Evolutionary conservation across 2,113 vertebrate genomes (phyloP).

Genomic region (Lepus americanus): DNA sequence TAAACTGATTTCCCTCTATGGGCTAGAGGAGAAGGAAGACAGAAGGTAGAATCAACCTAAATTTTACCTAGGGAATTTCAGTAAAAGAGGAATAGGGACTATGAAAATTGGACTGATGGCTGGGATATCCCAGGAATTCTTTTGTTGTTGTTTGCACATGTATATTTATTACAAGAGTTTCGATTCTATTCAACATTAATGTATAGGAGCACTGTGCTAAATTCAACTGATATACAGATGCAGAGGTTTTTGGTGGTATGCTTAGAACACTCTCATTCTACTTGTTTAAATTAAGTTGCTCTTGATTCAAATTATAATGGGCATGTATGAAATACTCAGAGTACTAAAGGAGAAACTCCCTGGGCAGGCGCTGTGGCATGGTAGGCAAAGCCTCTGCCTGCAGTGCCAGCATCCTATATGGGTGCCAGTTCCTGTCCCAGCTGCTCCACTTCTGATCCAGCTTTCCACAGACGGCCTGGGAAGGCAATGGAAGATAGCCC

Average conservation of each 20-base stretch:
- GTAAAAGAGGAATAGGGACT: background rate
- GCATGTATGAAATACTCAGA: background rate
- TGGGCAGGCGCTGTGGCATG: too few species aligned
- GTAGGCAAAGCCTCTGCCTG: too few species aligned
- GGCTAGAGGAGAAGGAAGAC: background rate
- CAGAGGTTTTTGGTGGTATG: background rate
- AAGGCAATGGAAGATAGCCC: too few species aligned
- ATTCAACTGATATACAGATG: background rate
- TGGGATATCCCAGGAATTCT: background rate
- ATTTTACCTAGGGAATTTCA: conserved; percentile 28
- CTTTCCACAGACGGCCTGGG: too few species aligned
- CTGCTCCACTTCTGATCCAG: too few species aligned
- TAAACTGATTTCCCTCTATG: background rate
- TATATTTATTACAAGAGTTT: background rate
- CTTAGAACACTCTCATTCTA: background rate
- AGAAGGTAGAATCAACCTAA: background rate
- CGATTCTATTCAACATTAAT: background rate
- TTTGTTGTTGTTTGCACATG: background rate
- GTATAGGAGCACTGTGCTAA: background rate
- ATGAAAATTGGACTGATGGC: conserved; percentile 12
- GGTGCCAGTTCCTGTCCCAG: too few species aligned
- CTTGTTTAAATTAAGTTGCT: conserved; percentile 35
- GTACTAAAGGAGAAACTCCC: background rate
- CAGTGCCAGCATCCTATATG: too few species aligned
- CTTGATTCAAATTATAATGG: background rate